Conservation (phyloP, 2,888 invertebrate genomes). For the Hipparchia semele region DNA sequence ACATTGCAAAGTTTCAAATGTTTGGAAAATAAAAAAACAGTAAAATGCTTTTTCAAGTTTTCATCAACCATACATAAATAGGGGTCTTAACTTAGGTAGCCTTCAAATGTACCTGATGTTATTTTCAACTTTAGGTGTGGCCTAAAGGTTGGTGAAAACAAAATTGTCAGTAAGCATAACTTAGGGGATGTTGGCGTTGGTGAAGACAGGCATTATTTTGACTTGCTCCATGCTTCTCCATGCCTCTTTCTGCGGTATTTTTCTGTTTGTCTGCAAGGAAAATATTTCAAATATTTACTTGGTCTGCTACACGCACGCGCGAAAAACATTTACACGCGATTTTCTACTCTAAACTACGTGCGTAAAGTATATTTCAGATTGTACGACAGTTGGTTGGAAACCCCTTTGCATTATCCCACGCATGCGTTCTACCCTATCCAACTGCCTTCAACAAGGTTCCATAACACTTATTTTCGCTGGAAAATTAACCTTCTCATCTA, state of each 20-base stretch:
- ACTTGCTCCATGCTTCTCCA: background rate
- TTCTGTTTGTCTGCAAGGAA: constrained; percentile 45
- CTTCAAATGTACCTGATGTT: too few relatives aligned
- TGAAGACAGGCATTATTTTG: too few relatives aligned
- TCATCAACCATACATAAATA: too few relatives aligned
- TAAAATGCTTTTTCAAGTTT: too few relatives aligned
- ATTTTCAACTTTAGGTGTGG: too few relatives aligned
- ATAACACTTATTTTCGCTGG: constrained; percentile 23
- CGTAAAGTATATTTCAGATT: constrained; percentile 48
- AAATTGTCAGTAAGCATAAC: too few relatives aligned
- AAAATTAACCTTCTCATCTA: constrained; percentile 52
- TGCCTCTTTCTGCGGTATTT: constrained; percentile 8
- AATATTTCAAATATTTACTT: constrained; percentile 53
- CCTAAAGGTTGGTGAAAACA: too few relatives aligned
- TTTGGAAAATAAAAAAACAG: too few relatives aligned
- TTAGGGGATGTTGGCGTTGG: too few relatives aligned
- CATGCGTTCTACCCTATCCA: constrained; percentile 67
- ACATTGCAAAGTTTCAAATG: too few relatives aligned
- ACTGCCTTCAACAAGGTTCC: constrained; percentile 53
- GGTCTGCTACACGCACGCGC: constrained; percentile 58
- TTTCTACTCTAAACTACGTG: constrained; percentile 42
- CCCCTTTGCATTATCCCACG: constrained; percentile 59
- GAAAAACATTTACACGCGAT: constrained; percentile 33
- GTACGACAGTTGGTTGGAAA: constrained; percentile 45
- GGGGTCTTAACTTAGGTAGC: too few relatives aligned